These are phyloP conservation scores for Musca domestica DNA, from an alignment of 1,140 invertebrate species.

Conservation along the genomic window DNA sequence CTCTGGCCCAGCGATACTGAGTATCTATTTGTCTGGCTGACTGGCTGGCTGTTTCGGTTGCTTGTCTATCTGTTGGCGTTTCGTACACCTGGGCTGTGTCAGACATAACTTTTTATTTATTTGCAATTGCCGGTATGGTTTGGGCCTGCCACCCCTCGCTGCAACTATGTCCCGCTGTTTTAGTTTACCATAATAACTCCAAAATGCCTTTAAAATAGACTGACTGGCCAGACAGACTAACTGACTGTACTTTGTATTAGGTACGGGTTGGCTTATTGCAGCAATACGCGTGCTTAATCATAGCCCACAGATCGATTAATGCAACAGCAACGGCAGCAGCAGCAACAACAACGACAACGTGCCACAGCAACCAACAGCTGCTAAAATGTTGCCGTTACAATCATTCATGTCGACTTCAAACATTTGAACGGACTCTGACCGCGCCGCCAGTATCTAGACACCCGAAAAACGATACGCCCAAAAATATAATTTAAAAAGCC, in stretches of 20 bases:
- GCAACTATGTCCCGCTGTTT: too few relatives aligned
- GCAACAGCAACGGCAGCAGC: not conserved
- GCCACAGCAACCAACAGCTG: not conserved
- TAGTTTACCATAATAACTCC: not conserved
- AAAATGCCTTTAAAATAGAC: not conserved
- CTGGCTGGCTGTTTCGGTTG: too few relatives aligned
- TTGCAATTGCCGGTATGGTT: not conserved
- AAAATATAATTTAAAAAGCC: too few relatives aligned
- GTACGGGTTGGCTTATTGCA: not conserved
- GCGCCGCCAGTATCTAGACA: too few relatives aligned
- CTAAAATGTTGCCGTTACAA: slow-evolving; percentile 15
- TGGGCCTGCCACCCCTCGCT: not conserved
- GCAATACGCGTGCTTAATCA: slow-evolving; percentile 22
- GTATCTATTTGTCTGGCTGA: too few relatives aligned
- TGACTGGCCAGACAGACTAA: too few relatives aligned
- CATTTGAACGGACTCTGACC: too few relatives aligned
- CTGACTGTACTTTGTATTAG: too few relatives aligned
- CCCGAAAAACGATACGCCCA: too few relatives aligned
- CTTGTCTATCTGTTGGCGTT: too few relatives aligned
- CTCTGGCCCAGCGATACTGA: too few relatives aligned
- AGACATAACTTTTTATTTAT: not conserved
- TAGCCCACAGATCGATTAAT: slow-evolving; percentile 14
- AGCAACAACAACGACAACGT: too few relatives aligned
- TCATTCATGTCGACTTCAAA: not conserved
- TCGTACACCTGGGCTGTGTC: slow-evolving; percentile 9